phyloP scores from a whole-genome alignment of 2,888 invertebrate species.

The Lasioglossum pauxillum region DNA sequence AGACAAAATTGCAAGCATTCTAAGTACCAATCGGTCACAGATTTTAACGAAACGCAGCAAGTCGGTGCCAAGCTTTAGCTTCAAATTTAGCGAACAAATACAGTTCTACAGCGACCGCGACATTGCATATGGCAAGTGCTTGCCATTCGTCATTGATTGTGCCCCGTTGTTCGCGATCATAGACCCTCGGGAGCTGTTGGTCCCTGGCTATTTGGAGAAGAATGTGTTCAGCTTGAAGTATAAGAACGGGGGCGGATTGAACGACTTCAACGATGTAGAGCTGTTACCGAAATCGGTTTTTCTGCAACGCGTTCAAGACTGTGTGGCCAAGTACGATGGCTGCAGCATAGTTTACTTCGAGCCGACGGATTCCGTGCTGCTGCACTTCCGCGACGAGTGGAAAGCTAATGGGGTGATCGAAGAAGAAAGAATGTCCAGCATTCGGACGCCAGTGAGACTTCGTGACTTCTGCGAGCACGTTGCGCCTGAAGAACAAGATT shows the following conservation, averaged over 20 bases:
- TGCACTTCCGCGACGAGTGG: constrained; percentile 70
- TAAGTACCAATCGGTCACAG: background rate
- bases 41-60: background rate
- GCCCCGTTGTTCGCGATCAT: constrained; percentile 68
- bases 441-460: constrained; percentile 85
- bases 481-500: constrained; percentile 85
- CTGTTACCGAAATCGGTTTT: constrained; percentile 65
- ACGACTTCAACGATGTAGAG: constrained; percentile 71
- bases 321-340: constrained; percentile 67
- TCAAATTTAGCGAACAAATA: background rate
- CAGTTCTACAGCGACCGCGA: constrained; percentile 50
- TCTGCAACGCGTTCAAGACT: constrained; percentile 67
- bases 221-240: constrained; percentile 42
- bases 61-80: constrained; percentile 15
- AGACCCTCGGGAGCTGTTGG: constrained; percentile 64
- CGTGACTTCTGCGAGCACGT: constrained; percentile 86
- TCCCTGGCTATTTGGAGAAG: constrained; percentile 62
- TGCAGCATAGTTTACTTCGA: constrained; percentile 68
- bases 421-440: constrained; percentile 59
- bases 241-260: constrained; percentile 10
- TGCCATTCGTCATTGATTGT: constrained; percentile 48
- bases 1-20: background rate
- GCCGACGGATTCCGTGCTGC: constrained; percentile 76
- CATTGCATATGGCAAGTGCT: constrained; percentile 45
- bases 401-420: constrained; percentile 32